Percentiles rank a stretch among this genome's conserved stretches.
phyloP scores from a whole-genome alignment of 1,140 invertebrate genomes.

The Elymnias hypermnestra region DNA sequence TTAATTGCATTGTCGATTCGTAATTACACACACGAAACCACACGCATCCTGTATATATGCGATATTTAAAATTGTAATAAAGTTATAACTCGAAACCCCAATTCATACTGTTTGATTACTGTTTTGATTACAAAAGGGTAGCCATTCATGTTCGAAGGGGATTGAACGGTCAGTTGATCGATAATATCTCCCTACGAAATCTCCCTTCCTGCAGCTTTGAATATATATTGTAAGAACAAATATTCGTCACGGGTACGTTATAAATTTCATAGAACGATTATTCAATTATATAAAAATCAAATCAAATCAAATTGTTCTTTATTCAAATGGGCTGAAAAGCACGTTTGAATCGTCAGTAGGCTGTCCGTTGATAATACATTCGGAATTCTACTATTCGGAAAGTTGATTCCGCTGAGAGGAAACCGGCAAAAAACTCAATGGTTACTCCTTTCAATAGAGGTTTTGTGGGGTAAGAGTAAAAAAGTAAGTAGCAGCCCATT shows the following conservation, averaged over 20 bases:
- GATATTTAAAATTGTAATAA: slow-evolving; percentile 49
- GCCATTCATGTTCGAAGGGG: slow-evolving; percentile 34
- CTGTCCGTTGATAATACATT: too few species aligned
- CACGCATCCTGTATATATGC: background rate
- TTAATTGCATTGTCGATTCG: background rate
- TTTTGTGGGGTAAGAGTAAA: too few species aligned
- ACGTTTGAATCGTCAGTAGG: too few species aligned
- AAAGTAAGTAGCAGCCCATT: too few species aligned
- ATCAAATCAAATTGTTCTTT: too few species aligned
- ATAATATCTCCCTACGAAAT: slow-evolving; percentile 43
- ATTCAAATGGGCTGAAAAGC: too few species aligned
- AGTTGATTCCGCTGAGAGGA: too few species aligned
- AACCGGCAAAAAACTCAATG: too few species aligned
- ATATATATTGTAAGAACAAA: background rate
- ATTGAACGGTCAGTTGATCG: slow-evolving; percentile 49
- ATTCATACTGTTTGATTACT: slow-evolving; percentile 61
- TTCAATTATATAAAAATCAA: too few species aligned
- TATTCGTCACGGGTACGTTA: too few species aligned
- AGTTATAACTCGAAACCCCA: slow-evolving; percentile 46
- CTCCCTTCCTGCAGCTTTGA: slow-evolving; percentile 11
- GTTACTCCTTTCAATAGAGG: too few species aligned
- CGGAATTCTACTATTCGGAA: too few species aligned
- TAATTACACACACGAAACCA: background rate
- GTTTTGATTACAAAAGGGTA: slow-evolving; percentile 57
- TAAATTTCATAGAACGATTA: slow-evolving; percentile 2